Conservation (phyloP, 2,113 vertebrate genomes). For the Polyodon spathula region DNA sequence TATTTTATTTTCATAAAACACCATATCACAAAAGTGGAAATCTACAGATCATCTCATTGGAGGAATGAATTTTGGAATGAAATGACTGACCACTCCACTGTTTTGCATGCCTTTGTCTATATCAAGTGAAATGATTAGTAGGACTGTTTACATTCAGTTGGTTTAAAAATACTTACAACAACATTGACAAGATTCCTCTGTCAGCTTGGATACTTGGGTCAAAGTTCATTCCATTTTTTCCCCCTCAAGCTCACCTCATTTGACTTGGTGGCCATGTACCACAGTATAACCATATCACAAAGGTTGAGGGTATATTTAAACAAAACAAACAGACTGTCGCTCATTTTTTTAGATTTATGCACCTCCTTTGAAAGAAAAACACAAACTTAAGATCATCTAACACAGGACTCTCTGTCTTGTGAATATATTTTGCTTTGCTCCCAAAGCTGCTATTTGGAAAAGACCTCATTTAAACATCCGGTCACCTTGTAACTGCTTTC, state of each 20-base stretch:
- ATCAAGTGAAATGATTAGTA: not conserved
- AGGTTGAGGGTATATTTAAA: slow-evolving; percentile 84
- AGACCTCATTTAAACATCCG: slow-evolving; percentile 50
- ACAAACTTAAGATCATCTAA: slow-evolving; percentile 87
- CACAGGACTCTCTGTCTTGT: slow-evolving; percentile 40
- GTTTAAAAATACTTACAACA: slow-evolving; percentile 94
- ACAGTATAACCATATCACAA: slow-evolving; percentile 92
- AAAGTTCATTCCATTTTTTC: slow-evolving; percentile 87
- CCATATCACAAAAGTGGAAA: no score
- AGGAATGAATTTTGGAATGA: no score
- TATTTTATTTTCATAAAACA: no score
- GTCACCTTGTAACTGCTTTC: slow-evolving; percentile 97
- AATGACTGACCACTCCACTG: no score
- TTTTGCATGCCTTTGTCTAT: slow-evolving; percentile 48
- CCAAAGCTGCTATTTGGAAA: slow-evolving; percentile 64
- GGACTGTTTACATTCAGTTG: slow-evolving; percentile 59
- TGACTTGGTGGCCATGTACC: slow-evolving; percentile 90
- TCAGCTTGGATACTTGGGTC: slow-evolving; percentile 86
- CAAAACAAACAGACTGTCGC: slow-evolving; percentile 93
- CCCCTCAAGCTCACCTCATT: slow-evolving; percentile 87
- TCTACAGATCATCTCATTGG: no score
- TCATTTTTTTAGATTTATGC: slow-evolving; percentile 86
- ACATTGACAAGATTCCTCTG: slow-evolving; percentile 77
- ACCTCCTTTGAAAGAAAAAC: slow-evolving; percentile 87
- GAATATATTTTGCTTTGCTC: slow-evolving; percentile 33